Base-by-base conservation (phyloP, 2,797 vertebrate species). In the Nasua narica region DNA sequence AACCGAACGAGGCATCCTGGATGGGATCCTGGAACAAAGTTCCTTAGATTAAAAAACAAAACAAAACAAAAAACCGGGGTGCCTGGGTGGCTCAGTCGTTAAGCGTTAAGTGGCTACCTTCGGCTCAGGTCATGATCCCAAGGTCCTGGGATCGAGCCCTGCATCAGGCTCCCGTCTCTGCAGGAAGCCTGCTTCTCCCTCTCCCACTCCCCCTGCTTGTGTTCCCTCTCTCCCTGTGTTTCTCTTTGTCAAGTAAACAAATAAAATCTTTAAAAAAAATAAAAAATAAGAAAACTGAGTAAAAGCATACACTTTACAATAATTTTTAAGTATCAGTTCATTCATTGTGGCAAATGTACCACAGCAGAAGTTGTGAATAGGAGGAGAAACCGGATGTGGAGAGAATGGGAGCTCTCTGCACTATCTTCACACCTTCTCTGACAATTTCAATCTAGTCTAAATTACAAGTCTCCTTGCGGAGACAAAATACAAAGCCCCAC, bases 361-460 rank as follows among this genome's bases (percentile, higher is more conserved):
- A 29, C 2, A 62, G 16, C 37, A 46, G 62, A 13, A 40, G 62
- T 58, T 58, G 70, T 56, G 40, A 86, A 76, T 29, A 62, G 50
- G 3, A 56, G 21, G 23, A 11, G n/a, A 90, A 56, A 35, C 29
- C 52, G 4, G 18, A 9, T 27, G 43, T 46, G n/a, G 43, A 37
- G 32, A 50, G 40, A 8, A 37, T 7, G 54, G 18, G 32, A 56
- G 67, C 35, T 35, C 54, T 77, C 50, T 23, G 29, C 9, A 40
- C 19, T 35, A 70, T 48, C 52, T 74, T 92, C n/a, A 46, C 46
- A 76, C 50, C n/a, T 70, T 87, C 89, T 76, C 32, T 78, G 60
- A 82, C 90, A 56, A 91, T 88, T 74, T 58, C 92, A 95, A 74
- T 74, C 65, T 89, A 46, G 15, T 54, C n/a, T 52, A 87, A 96